These are phyloP conservation scores for Drosophila meridionalis DNA, from an alignment of 2,888 invertebrate species.

Conservation along the genomic window DNA sequence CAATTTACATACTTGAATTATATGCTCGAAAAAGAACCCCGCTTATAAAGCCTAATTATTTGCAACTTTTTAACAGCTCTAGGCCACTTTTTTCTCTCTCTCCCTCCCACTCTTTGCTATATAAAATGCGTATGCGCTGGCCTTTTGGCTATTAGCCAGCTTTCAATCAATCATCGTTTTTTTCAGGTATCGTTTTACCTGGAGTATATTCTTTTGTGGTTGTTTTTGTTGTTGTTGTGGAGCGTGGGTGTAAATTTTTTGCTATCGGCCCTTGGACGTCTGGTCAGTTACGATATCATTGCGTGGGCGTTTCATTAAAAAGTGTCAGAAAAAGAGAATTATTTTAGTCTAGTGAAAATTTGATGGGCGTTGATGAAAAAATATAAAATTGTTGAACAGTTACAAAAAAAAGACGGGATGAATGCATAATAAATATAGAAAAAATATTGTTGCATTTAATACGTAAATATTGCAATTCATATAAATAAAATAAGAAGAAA, in stretches of 20 bases:
- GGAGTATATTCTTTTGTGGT: neutral
- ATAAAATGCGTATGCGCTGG: constrained; percentile 4
- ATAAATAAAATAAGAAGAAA: neutral
- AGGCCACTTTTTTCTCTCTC: neutral
- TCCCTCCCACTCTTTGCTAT: neutral
- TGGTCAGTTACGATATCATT: neutral
- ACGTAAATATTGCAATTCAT: neutral
- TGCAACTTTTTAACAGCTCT: constrained; percentile 24
- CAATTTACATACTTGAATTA: constrained; percentile 49
- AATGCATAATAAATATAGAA: neutral
- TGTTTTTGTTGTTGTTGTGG: neutral
- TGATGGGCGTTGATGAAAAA: neutral
- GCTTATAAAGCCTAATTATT: constrained; percentile 44
- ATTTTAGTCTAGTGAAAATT: neutral
- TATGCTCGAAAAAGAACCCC: constrained; percentile 4
- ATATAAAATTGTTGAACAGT: neutral
- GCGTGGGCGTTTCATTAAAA: constrained; percentile 3
- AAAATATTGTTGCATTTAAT: neutral
- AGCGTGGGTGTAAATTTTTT: neutral
- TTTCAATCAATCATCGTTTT: constrained; percentile 61
- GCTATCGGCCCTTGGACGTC: neutral
- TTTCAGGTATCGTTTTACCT: constrained; percentile 23
- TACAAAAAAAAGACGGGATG: neutral
- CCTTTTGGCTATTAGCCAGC: constrained; percentile 33
- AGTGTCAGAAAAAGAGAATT: neutral